Conservation (phyloP, 2,888 invertebrate species). For the Nesidiocoris tenuis region DNA sequence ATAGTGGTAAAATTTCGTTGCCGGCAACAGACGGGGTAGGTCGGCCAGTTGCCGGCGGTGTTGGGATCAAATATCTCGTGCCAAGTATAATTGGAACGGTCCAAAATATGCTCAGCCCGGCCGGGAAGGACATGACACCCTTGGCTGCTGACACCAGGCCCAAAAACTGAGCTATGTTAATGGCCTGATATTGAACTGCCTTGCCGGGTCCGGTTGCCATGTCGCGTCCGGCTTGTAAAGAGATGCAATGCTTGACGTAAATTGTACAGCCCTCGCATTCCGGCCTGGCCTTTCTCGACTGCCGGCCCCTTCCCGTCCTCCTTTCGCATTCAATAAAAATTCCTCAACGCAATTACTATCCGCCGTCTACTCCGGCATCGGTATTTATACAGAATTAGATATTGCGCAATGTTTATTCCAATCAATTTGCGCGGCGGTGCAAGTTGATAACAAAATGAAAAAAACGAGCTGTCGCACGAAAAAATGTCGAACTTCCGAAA, state of each 20-base stretch:
- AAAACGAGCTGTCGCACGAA: too few species aligned
- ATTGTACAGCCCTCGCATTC: conserved; percentile 12
- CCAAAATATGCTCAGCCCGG: not conserved
- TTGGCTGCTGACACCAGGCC: not conserved
- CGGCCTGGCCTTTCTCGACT: not conserved
- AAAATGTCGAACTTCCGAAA: too few species aligned
- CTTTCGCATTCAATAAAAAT: not conserved
- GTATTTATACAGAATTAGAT: not conserved
- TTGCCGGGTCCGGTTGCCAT: not conserved
- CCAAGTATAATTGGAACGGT: not conserved
- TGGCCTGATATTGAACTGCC: not conserved
- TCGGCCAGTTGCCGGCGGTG: too few species aligned
- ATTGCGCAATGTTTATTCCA: not conserved
- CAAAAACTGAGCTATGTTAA: not conserved
- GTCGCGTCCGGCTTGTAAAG: conserved; percentile 1
- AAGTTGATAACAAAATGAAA: too few species aligned
- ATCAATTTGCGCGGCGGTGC: too few species aligned
- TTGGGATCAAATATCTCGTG: not conserved
- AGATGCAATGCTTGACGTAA: conserved; percentile 11
- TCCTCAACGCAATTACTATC: conserved; percentile 1
- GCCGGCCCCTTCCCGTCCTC: not conserved
- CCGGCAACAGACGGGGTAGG: too few species aligned
- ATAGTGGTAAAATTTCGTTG: too few species aligned
- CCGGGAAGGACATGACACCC: not conserved
- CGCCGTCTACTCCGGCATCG: not conserved